Evolutionary conservation across 2,888 invertebrate genomes (phyloP), one percentile per base, ranked within the genome.

Genomic region (Acronicta psi): DNA sequence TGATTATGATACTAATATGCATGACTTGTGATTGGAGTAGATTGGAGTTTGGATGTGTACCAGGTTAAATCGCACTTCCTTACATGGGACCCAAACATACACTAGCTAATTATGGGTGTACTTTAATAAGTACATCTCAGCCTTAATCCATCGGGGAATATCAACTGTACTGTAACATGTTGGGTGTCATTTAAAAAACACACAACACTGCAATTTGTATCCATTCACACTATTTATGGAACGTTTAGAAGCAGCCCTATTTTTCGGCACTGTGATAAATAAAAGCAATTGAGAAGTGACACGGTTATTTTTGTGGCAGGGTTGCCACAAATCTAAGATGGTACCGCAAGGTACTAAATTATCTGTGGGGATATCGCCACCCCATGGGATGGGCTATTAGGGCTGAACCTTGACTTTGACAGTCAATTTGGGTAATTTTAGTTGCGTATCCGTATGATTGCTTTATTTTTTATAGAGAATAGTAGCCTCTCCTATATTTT

Each of bases 261-360:
- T 84, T 43, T 20, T 52, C 46, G 29, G 43, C 36, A 56, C 83
- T 84, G 79, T 81, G 77, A 86, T 80, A 80, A 77, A 81, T 80
- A 82, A 80, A 78, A 73, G 67, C 73, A 72, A 70, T 73, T 73
- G 65, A 70, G 64, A 34, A 73, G 67, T 79, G 82, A 79, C 81
- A 77, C 65, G 75, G 74, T 76, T 83, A 83, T 83, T 83, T 82
- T 79, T 46, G 79, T 83, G 80, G 86, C 88, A 89, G 86, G 87
- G 87, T 82, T 82, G 83, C 85, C 87, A 90, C 88, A 90, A 91
- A 89, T 93, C 90, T 90, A 85, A 92, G 92, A 91, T 92, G 92
- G 92, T 90, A 92, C 93, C 87, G 85, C 89, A 86, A 90, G 92
- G 92, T 73, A 84, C 84, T 92, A 92, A 92, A 91, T n/a, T 92